phyloP scores from a whole-genome alignment of 2,797 vertebrate species.

The Gymnoscopelus braueri region DNA sequence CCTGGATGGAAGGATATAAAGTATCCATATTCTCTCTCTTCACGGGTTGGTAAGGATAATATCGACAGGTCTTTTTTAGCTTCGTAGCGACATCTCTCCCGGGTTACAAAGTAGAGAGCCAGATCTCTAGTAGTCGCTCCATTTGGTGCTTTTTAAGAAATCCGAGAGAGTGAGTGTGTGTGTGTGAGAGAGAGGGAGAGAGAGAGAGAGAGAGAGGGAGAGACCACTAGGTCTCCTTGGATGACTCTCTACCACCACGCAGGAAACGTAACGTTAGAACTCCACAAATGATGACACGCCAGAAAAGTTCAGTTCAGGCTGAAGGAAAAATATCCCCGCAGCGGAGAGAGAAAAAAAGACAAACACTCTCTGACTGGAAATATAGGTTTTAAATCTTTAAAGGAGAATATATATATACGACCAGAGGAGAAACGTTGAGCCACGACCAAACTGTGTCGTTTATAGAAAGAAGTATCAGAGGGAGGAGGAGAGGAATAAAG shows the following conservation, averaged over 20 bases:
- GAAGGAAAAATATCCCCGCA: conserved; percentile 28
- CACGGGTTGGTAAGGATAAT: neutral
- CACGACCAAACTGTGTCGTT: conserved; percentile 28
- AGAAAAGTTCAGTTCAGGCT: conserved; percentile 56
- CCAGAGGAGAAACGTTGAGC: conserved; percentile 37
- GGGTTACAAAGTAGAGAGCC: conserved; percentile 4
- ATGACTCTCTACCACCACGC: conserved; percentile 39
- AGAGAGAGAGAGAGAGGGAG: no score
- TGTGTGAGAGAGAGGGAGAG: no score
- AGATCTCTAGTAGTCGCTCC: conserved; percentile 43
- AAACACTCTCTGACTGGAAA: conserved; percentile 25
- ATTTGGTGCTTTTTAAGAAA: neutral
- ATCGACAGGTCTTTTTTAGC: no score
- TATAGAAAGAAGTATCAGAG: conserved; percentile 35
- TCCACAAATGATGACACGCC: conserved; percentile 60
- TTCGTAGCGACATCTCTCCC: conserved; percentile 6
- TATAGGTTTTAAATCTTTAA: conserved; percentile 20
- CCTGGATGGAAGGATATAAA: neutral
- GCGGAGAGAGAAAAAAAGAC: conserved; percentile 12
- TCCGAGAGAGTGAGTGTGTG: neutral
- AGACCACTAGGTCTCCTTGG: conserved; percentile 18
- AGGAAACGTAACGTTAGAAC: conserved; percentile 27
- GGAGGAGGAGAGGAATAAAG: conserved; percentile 54
- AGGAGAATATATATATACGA: conserved; percentile 26
- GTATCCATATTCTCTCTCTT: conserved; percentile 19